Percentiles rank a stretch among this genome's conserved stretches.
Evolutionary conservation across 2,888 invertebrate genomes (phyloP).

Genomic region (Chrysolina haemoptera): DNA sequence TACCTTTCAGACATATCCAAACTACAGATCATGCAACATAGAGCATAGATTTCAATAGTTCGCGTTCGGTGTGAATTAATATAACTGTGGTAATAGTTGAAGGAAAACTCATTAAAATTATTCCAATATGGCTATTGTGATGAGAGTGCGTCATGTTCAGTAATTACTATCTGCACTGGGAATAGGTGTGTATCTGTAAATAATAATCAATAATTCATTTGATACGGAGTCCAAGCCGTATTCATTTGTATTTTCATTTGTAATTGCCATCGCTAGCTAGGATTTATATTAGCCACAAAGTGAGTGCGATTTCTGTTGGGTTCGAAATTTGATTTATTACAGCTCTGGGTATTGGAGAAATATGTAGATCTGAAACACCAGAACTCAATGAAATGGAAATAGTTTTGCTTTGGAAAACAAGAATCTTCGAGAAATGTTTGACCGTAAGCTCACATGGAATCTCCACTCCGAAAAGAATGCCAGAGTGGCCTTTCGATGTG

Average conservation of each 20-base stretch:
- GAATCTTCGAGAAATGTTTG: too few relatives aligned
- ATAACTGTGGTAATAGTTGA: neutral
- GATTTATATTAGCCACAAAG: too few relatives aligned
- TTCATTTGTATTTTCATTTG: neutral
- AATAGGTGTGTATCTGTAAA: neutral
- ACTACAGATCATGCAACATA: neutral
- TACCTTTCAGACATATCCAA: neutral
- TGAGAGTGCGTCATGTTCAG: neutral
- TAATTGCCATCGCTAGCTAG: too few relatives aligned
- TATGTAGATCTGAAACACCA: too few relatives aligned
- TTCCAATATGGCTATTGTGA: neutral
- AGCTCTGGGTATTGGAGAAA: too few relatives aligned
- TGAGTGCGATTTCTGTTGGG: too few relatives aligned
- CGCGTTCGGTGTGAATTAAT: neutral
- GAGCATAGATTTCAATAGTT: neutral
- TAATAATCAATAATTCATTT: neutral
- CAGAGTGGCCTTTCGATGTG: too few relatives aligned
- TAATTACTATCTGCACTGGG: neutral
- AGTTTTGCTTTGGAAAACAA: too few relatives aligned
- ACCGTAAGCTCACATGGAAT: too few relatives aligned
- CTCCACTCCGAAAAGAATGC: too few relatives aligned
- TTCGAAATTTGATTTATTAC: too few relatives aligned
- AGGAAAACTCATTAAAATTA: neutral
- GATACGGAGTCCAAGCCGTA: neutral
- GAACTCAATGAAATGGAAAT: too few relatives aligned